Base-by-base conservation (phyloP, 2,797 vertebrate genomes). In the Glyptemys insculpta region DNA sequence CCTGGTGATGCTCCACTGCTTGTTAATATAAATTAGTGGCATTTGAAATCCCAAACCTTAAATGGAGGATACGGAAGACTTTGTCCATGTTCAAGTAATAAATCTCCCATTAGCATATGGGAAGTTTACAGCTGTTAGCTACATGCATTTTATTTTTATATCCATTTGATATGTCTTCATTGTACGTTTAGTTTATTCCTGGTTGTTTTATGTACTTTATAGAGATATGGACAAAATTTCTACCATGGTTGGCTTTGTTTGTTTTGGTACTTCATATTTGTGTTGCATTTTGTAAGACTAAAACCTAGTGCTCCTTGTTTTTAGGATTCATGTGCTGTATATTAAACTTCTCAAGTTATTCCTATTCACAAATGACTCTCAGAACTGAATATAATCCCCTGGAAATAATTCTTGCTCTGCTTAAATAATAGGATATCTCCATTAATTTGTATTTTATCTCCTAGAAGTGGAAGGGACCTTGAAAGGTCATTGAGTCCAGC, bases 21-120 rank as follows among this genome's bases (percentile, higher is more conserved):
- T 96, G 93, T 94, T 97, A 96, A 92, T 89, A 94, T 91, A 86
- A 97, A 96, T 84, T 72, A 93, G 54, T 92, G 92, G 89, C 79
- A 89, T 95, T 97, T 96, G 94, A 96, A 94, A 87, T 81, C 74
- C 25, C 84, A 83, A 50, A 10, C 80, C 88, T 91, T 90, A 79
- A 79, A 81, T 23, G 44, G 83, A 95, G 86, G 92, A 94, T 95
- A 93, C 92, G 92, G 93, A 92, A 95, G 96, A 94, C 92, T 91
- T 84, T 18, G 62, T 93, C 94, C 96, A 89, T 94, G 89, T 86
- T 79, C 90, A 95, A 97, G 95, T 94, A 96, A 95, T 94, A 93
- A 96, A 95, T 81, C 79, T 95, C 87, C 87, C 65, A 86, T 96
- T 96, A 81, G 56, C 85, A 81, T 50, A 90, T 5, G 31, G 57